phyloP scores from a whole-genome alignment of 2,113 vertebrate genomes.

The Sprattus sprattus region DNA sequence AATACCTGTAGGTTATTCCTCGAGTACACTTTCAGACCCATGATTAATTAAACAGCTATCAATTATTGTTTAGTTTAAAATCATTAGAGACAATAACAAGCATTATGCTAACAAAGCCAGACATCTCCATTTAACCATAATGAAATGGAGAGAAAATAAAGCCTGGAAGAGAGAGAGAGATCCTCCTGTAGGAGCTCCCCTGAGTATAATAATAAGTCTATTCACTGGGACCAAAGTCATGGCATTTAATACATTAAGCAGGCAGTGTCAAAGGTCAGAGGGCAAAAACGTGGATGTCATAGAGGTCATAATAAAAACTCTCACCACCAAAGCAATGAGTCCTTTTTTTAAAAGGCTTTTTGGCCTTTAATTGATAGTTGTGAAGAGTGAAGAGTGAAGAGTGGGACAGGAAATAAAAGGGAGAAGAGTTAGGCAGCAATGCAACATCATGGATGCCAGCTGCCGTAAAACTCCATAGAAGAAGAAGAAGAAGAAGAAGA shows the following conservation, averaged over 20 bases:
- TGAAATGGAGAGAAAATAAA: too few species aligned
- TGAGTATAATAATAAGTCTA: neutral
- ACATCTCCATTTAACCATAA: neutral
- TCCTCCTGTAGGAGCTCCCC: neutral
- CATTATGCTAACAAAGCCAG: neutral
- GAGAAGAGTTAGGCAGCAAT: too few species aligned
- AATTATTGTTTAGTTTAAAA: slow-evolving; percentile 54
- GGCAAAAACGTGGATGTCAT: neutral
- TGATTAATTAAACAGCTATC: slow-evolving; percentile 50
- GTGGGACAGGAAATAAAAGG: too few species aligned
- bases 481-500: too few species aligned
- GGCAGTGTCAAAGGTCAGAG: neutral
- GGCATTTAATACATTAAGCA: neutral
- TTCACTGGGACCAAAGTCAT: neutral
- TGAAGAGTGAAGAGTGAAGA: too few species aligned
- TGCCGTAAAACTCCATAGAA: too few species aligned
- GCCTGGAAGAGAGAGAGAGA: neutral
- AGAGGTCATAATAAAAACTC: neutral
- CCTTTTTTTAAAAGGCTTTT: too few species aligned
- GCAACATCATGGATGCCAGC: too few species aligned
- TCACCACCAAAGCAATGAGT: neutral
- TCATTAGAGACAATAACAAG: neutral
- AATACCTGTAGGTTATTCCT: slow-evolving; percentile 12
- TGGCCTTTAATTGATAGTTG: too few species aligned
- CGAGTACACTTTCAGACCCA: neutral